Conservation (phyloP, 2,888 invertebrate species). For the Drosophila nr. perissopoda region DNA sequence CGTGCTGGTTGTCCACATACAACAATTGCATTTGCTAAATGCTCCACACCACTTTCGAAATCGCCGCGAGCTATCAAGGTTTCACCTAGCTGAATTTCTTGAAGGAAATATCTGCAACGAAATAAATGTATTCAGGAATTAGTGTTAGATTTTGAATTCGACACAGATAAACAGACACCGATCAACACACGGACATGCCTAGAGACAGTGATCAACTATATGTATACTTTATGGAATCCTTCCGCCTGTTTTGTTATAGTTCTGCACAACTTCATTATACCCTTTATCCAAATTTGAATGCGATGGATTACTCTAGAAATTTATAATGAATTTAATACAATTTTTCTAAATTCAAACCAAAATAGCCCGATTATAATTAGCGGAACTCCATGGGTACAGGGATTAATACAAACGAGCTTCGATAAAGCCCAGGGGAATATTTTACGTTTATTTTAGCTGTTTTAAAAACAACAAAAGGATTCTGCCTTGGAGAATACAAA, state of each 20-base stretch:
- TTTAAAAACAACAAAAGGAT: background rate
- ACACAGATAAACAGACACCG: background rate
- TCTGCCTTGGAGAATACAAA: background rate
- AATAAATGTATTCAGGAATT: background rate
- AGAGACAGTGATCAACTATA: background rate
- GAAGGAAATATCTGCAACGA: conserved; percentile 86
- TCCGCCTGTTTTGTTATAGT: too few species aligned
- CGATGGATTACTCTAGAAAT: background rate
- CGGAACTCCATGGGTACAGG: background rate
- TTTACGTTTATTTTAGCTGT: background rate
- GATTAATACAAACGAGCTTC: background rate
- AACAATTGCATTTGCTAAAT: conserved; percentile 98
- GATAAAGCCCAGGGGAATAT: background rate
- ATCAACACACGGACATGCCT: background rate
- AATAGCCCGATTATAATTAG: background rate
- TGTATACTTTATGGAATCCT: too few species aligned
- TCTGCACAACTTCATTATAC: background rate
- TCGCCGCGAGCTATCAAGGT: conserved; percentile 94
- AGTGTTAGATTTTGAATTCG: too few species aligned
- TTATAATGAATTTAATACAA: background rate
- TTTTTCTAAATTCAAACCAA: background rate
- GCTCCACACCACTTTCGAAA: conserved; percentile 96
- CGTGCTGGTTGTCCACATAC: conserved; percentile 93
- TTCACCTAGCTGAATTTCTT: conserved; percentile 96
- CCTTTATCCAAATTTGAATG: background rate